phyloP scores from a whole-genome alignment of 2,113 vertebrate species.

The Embiotoca jacksoni region DNA sequence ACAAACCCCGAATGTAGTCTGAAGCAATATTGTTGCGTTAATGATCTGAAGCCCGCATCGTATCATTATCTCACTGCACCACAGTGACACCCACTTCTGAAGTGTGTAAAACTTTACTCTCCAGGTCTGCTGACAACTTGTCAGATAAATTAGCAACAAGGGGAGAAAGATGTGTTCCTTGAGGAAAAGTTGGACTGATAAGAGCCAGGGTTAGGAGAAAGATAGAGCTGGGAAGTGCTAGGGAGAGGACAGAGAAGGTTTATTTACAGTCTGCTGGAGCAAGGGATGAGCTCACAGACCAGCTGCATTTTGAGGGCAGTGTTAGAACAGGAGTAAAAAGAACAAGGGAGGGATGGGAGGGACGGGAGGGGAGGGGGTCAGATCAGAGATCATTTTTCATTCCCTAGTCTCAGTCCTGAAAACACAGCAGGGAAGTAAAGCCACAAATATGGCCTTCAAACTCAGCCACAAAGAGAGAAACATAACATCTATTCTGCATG shows the following conservation, averaged over 20 bases:
- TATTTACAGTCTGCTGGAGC: conserved; percentile 65
- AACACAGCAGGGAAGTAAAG: conserved; percentile 79
- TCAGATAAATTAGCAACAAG: conserved; percentile 46
- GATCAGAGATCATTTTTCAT: conserved; percentile 74
- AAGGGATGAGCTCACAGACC: conserved; percentile 72
- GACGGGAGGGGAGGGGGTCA: conserved; percentile 25
- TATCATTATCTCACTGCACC: conserved; percentile 11
- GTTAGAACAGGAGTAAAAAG: conserved; percentile 51
- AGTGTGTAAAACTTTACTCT: conserved; percentile 34
- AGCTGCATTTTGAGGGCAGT: conserved; percentile 75
- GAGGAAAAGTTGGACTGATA: conserved; percentile 57
- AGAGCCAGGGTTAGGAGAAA: conserved; percentile 13
- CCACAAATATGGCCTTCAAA: conserved; percentile 66
- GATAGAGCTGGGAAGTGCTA: conserved; percentile 28
- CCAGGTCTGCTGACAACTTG: conserved; percentile 56
- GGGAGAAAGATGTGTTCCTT: conserved; percentile 59
- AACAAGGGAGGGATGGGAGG: conserved; percentile 35
- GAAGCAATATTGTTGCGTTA: background rate
- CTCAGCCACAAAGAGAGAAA: conserved; percentile 33
- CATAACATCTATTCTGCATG: conserved; percentile 16
- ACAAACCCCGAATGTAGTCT: no score
- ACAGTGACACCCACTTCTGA: conserved; percentile 16
- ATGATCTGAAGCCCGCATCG: conserved; percentile 6
- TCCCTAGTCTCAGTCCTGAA: conserved; percentile 71
- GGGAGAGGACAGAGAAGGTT: conserved; percentile 39